Evolutionary conservation across 1,140 invertebrate species (phyloP).

Genomic region (Eulimnadia texana): DNA sequence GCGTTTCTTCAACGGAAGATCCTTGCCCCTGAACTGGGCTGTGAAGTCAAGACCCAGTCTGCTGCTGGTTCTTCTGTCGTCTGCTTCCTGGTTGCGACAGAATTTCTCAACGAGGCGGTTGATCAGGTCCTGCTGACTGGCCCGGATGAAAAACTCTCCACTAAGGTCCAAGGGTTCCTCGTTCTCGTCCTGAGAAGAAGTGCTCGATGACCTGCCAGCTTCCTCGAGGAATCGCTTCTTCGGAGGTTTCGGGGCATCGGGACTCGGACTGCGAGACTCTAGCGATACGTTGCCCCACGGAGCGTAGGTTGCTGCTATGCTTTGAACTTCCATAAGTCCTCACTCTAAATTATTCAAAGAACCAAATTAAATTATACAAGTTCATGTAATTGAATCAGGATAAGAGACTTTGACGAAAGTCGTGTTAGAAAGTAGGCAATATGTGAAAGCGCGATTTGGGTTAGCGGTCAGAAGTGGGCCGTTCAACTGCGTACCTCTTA

Average conservation of each 20-base stretch:
- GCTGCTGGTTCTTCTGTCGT: not conserved
- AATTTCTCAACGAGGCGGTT: constrained; percentile 4
- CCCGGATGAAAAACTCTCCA: not conserved
- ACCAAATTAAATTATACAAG: too few species aligned
- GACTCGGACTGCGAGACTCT: too few species aligned
- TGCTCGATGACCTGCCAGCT: not conserved
- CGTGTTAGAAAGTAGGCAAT: not conserved
- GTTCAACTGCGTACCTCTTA: not conserved
- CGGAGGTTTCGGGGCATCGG: not conserved
- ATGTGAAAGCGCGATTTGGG: not conserved
- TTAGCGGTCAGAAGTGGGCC: not conserved
- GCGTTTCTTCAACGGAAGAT: not conserved
- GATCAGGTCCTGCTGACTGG: constrained; percentile 4
- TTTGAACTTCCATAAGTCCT: too few species aligned
- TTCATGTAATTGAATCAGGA: too few species aligned
- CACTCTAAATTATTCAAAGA: too few species aligned
- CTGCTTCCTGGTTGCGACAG: not conserved
- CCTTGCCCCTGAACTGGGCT: too few species aligned
- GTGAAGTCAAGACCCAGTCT: not conserved
- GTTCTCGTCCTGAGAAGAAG: not conserved
- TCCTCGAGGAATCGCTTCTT: constrained; percentile 8
- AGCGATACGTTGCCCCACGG: too few species aligned
- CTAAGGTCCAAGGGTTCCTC: constrained; percentile 6
- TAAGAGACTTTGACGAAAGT: too few species aligned
- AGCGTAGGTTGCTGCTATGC: too few species aligned